Evolutionary conservation across 2,888 invertebrate genomes (phyloP).

Genomic region (Plebejus anna): DNA sequence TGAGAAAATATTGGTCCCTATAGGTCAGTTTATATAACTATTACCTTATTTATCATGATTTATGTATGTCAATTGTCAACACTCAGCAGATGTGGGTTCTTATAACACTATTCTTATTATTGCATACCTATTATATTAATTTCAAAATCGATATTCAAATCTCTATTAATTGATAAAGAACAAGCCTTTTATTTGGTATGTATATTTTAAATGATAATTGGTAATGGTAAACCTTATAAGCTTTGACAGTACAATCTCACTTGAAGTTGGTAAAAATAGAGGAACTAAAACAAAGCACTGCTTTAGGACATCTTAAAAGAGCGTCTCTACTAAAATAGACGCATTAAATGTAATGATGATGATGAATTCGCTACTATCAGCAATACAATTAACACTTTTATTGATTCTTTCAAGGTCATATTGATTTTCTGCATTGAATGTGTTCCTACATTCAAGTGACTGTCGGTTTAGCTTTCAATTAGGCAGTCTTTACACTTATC

Average conservation of each 20-base stretch:
- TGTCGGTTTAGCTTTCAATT: slow-evolving; percentile 14
- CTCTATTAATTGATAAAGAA: too few species aligned
- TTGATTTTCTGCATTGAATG: slow-evolving; percentile 27
- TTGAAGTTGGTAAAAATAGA: background rate
- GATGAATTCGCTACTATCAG: background rate
- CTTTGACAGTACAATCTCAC: too few species aligned
- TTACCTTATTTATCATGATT: background rate
- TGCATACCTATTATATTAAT: too few species aligned
- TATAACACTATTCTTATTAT: background rate
- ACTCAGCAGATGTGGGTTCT: background rate
- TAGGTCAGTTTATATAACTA: background rate
- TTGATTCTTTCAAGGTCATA: slow-evolving; percentile 22
- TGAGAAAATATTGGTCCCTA: background rate
- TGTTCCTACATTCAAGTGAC: slow-evolving; percentile 1
- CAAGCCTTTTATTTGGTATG: too few species aligned
- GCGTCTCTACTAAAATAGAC: too few species aligned
- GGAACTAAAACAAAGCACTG: too few species aligned
- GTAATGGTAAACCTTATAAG: too few species aligned
- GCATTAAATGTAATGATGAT: background rate
- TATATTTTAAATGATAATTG: too few species aligned
- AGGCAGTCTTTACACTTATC: slow-evolving; percentile 14
- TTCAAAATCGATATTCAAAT: too few species aligned
- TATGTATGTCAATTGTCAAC: too few species aligned
- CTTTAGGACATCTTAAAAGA: too few species aligned
- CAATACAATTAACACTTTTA: background rate